Evolutionary conservation across 2,113 vertebrate species (phyloP).

Genomic region (Chloroceryle aenea): DNA sequence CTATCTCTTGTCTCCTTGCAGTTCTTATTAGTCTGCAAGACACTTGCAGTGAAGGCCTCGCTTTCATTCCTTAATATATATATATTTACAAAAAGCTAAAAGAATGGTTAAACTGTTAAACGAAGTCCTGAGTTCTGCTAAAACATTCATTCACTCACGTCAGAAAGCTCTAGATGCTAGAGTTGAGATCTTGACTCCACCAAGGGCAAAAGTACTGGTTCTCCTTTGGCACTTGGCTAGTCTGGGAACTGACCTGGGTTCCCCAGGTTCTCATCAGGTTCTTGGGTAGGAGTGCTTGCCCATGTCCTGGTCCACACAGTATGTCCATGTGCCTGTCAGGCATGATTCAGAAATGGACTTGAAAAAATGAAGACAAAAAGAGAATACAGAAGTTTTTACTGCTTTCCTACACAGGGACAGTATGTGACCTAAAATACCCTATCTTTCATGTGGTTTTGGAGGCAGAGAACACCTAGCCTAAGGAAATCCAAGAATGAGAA

Average conservation of each 20-base stretch:
- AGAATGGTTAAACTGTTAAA: neutral
- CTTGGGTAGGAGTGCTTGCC: neutral
- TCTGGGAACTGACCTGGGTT: neutral
- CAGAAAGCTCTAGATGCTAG: neutral
- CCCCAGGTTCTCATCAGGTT: neutral
- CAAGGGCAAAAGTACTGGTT: neutral
- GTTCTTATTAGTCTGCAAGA: conserved; percentile 23
- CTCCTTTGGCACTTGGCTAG: neutral
- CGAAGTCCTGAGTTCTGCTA: neutral
- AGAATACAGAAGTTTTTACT: neutral
- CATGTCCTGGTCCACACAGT: neutral
- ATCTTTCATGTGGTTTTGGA: neutral
- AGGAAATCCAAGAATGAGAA: neutral
- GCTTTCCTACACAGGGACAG: neutral
- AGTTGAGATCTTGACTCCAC: neutral
- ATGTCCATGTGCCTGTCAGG: accelerated
- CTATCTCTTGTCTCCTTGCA: neutral
- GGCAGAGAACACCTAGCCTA: neutral
- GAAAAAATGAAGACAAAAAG: neutral
- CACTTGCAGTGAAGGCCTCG: neutral
- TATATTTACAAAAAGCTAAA: neutral
- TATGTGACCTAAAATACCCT: neutral
- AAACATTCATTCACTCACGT: neutral
- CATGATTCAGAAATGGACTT: neutral
- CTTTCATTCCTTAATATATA: neutral